Evolutionary conservation across 2,113 vertebrate genomes (phyloP), one percentile per base, ranked within the genome.

Genomic region (Coryphaenoides rupestris): DNA sequence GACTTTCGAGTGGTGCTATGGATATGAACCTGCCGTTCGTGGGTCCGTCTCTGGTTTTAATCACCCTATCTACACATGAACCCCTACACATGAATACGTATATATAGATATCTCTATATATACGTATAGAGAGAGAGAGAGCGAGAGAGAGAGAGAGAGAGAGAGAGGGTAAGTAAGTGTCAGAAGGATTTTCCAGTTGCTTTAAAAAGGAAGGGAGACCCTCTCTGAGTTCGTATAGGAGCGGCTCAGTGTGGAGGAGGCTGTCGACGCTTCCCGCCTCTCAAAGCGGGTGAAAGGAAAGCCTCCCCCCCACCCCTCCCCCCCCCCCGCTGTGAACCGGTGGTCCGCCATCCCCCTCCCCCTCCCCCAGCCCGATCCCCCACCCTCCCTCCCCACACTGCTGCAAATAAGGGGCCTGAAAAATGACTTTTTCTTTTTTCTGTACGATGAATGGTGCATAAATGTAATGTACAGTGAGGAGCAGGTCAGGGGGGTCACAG

Each of bases 231-330:
- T 70, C 62, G 1, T 40, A 40, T 10, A 40, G 33, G 33, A 40
- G 2, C 7, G 33, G 33, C 33, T 40, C 33, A 2, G 7, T 40
- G 33, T 40, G 33, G 33, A 40, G 33, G 33, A 10, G 33, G 33
- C 28, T 59, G 13, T 71, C 57, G 63, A 59, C 68, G 67, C 62
- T 55, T 72, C 60, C n/a, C 55, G 66, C 60, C 16, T 67, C 66
- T 67, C 55, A 23, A 65, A 68, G 66, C 56, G 68, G 62, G 65
- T 72, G 72, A 68, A 78, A 81, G n/a, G 65, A 70, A 79, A 79
- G 69, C 72, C 67, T 69, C 60, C 58, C 47, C 58, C 55, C 56
- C 65, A 59, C 21, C 10, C 58, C 62, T 54, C 58, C 55, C 56
- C 65, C 58, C 55, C 56, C 65, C 62, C 21, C 10, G 60, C 62